These are phyloP conservation scores for Mya arenaria DNA, from an alignment of 1,140 invertebrate species.

Conservation along the genomic window DNA sequence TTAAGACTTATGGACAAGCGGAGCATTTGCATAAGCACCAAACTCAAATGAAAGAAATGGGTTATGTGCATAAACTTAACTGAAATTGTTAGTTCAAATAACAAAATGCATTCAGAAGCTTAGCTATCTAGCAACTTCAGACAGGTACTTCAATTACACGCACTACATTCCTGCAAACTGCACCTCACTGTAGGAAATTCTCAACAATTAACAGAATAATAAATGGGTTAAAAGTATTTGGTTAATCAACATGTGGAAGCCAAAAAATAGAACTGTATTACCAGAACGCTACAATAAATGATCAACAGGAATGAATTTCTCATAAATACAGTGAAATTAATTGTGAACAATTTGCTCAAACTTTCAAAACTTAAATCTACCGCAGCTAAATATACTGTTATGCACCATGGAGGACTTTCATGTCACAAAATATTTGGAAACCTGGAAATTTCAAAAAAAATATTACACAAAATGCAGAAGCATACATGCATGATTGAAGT, in stretches of 20 bases:
- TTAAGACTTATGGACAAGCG: too few species aligned
- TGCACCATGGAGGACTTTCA: not conserved
- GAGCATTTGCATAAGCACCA: too few species aligned
- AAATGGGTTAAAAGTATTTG: constrained; percentile 4
- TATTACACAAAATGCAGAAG: not conserved
- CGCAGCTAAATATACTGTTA: not conserved
- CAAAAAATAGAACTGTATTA: constrained; percentile 53
- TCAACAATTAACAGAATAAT: too few species aligned
- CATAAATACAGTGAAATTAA: constrained; percentile 43
- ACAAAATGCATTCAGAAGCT: too few species aligned
- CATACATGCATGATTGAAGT: too few species aligned
- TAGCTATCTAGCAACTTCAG: too few species aligned
- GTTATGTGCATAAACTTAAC: too few species aligned
- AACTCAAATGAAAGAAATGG: too few species aligned
- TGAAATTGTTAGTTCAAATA: too few species aligned
- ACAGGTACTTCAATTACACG: too few species aligned
- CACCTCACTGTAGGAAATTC: too few species aligned
- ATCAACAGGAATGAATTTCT: constrained; percentile 42
- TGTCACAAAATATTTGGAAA: constrained; percentile 52
- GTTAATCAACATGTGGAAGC: constrained; percentile 44
- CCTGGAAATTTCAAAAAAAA: constrained; percentile 39
- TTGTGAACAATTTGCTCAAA: constrained; percentile 27
- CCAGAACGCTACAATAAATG: constrained; percentile 54
- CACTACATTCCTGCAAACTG: too few species aligned
- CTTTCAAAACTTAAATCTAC: not conserved